Percentiles rank a stretch among this genome's conserved stretches.
These are phyloP conservation scores for Nymphalis polychloros DNA, from an alignment of 2,888 invertebrate species.

Conservation along the genomic window DNA sequence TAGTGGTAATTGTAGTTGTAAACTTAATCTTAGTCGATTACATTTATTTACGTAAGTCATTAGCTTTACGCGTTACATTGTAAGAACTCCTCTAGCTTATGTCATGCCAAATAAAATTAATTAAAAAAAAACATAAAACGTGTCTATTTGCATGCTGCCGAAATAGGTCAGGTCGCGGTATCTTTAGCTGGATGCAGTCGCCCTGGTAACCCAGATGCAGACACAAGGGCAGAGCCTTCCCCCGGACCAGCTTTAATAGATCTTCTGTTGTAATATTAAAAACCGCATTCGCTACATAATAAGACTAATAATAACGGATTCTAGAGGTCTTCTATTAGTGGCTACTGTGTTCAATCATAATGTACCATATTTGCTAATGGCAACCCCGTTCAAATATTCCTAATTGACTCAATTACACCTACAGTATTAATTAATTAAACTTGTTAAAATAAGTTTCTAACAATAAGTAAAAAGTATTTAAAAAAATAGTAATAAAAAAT, in stretches of 20 bases:
- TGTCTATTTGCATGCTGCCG: constrained; percentile 50
- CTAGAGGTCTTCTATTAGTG: neutral
- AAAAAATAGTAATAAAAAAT: too few relatives aligned
- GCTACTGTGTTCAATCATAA: neutral
- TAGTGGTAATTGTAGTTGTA: neutral
- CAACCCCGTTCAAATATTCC: neutral
- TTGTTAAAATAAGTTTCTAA: too few relatives aligned
- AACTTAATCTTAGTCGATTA: neutral
- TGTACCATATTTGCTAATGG: neutral
- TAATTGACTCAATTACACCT: neutral
- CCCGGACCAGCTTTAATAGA: constrained; percentile 35
- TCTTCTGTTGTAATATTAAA: constrained; percentile 38
- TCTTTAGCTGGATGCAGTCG: constrained; percentile 62
- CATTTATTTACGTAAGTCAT: neutral
- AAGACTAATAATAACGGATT: neutral
- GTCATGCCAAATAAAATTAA: neutral
- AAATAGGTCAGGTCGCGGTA: constrained; percentile 69
- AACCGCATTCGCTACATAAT: neutral
- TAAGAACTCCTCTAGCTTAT: too few relatives aligned
- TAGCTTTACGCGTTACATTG: too few relatives aligned
- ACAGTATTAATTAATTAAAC: neutral
- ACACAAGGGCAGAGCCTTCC: constrained; percentile 56
- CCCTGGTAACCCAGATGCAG: constrained; percentile 68
- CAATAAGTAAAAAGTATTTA: too few relatives aligned
- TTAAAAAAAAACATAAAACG: constrained; percentile 1